Conservation (phyloP, 2,888 invertebrate species). For the Drosophila tanythrix region DNA sequence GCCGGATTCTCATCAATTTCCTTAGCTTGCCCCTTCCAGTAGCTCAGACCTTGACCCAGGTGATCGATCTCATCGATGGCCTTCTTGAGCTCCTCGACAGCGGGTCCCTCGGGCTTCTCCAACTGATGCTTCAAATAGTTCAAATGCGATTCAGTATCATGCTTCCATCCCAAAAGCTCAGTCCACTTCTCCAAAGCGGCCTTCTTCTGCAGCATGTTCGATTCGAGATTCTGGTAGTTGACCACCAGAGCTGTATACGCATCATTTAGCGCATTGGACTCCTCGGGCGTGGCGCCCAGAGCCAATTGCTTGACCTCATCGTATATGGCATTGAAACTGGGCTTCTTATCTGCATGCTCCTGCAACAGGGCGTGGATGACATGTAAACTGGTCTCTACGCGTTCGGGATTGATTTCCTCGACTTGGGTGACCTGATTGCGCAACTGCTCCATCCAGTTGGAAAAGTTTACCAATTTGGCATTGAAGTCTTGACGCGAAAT, state of each 20-base stretch:
- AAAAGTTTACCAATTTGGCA: constrained; percentile 91
- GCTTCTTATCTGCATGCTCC: constrained; percentile 94
- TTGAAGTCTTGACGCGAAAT: constrained; percentile 93
- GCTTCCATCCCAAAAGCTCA: constrained; percentile 92
- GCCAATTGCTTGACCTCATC: constrained; percentile 93
- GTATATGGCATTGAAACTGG: constrained; percentile 91
- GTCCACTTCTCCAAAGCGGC: constrained; percentile 92
- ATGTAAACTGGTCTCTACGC: constrained; percentile 91
- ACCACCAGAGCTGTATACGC: constrained; percentile 91
- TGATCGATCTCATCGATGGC: constrained; percentile 89
- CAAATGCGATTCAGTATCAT: constrained; percentile 91
- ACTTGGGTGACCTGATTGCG: constrained; percentile 90
- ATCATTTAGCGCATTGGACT: constrained; percentile 90
- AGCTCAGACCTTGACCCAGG: constrained; percentile 88
- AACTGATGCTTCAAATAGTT: constrained; percentile 92
- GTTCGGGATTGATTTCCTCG: constrained; percentile 92
- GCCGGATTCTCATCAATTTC: constrained; percentile 89
- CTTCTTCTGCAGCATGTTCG: constrained; percentile 90
- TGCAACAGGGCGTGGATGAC: constrained; percentile 92
- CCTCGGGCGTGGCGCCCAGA: constrained; percentile 89
- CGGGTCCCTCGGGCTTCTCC: constrained; percentile 89
- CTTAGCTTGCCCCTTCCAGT: constrained; percentile 90
- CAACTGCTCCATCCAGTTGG: constrained; percentile 92
- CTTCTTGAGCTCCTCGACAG: constrained; percentile 89
- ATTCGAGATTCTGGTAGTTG: constrained; percentile 91